Base-by-base conservation (phyloP, 30 jellyfish, hydroid and myxozoan species). In the Aurelia aurita complex sp. Pacific region DNA sequence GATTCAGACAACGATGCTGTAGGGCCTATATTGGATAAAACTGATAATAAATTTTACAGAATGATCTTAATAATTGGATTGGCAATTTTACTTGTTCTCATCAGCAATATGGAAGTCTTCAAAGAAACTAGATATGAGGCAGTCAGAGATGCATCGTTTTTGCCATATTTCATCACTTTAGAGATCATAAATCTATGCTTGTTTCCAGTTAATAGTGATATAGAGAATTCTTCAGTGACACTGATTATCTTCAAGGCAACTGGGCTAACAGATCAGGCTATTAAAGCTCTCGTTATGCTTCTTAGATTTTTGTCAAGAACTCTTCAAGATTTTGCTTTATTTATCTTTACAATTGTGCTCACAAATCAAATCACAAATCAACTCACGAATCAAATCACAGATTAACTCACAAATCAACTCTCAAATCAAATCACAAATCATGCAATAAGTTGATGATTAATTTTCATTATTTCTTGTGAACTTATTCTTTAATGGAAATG, bases 161-260 rank as follows among this genome's bases (percentile, higher is more conserved):
- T 84, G 16, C 93, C 82, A 11, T 84, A 84, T 64, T 84, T 84
- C 54, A 19, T 73, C 53, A 73, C 87, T 3, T 52, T 84, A 29
- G 87, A 84, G 52, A 55, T 73, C 13, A 50, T 84, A 18, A 11
- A 66, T 29, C 23, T 73, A 10, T 77, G 73, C 19, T 54, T 72
- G 51, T 84, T 84, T 34, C 93, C 93, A 4, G 38, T 73, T 23
- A 18, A 59, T 17, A 33, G 50, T 8, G 62, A 46, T 23, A 40
- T 34, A 16, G 52, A 51, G 14, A 19, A 9, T 57, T 64, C 90
- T 33, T 60, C 82, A 4, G 12, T 61, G 80, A 18, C 63, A 5
- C 32, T 11, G 42, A 13, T 84, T 1, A 13, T 75, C 6, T 23
- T 73, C 33, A 36, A 53, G 54, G 23, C 75, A 10, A 7, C 54